Conservation (phyloP, 2,888 invertebrate species). For the Pammene fasciana region DNA sequence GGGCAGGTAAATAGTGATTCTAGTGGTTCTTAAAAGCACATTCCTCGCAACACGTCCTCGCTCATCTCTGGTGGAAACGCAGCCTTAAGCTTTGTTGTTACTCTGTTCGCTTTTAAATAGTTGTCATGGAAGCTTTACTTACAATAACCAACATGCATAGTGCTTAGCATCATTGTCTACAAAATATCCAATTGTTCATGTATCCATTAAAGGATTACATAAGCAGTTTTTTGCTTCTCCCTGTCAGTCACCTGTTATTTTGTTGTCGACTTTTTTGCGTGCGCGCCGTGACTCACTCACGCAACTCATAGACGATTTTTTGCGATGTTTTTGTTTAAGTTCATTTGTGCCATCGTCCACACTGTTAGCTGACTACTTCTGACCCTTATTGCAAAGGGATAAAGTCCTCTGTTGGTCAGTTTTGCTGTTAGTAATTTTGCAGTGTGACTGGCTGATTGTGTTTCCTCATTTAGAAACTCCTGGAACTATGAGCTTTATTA, state of each 20-base stretch:
- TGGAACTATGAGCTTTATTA: conserved; percentile 9
- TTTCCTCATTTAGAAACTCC: conserved; percentile 2
- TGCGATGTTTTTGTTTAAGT: conserved; percentile 37
- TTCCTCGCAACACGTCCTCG: too few species aligned
- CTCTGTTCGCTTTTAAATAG: not conserved
- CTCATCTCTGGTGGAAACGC: too few species aligned
- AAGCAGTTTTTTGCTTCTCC: conserved; percentile 14
- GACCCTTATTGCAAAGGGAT: too few species aligned
- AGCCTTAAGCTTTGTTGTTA: not conserved
- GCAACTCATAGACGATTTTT: conserved; percentile 38
- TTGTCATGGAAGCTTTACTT: not conserved
- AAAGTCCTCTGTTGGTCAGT: not conserved
- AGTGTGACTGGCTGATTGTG: conserved; percentile 34
- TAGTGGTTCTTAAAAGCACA: too few species aligned
- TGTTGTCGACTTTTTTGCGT: conserved; percentile 28
- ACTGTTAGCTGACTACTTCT: too few species aligned
- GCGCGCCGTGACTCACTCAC: conserved; percentile 33
- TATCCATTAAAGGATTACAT: conserved; percentile 16
- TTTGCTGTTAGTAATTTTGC: conserved; percentile 16
- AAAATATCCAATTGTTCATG: not conserved
- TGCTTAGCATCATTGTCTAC: conserved; percentile 4
- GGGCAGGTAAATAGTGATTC: too few species aligned
- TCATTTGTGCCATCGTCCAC: not conserved
- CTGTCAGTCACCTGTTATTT: conserved; percentile 40
- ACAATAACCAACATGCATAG: not conserved